phyloP scores from a whole-genome alignment of 2,888 invertebrate species.

The Blastobasis adustella region DNA sequence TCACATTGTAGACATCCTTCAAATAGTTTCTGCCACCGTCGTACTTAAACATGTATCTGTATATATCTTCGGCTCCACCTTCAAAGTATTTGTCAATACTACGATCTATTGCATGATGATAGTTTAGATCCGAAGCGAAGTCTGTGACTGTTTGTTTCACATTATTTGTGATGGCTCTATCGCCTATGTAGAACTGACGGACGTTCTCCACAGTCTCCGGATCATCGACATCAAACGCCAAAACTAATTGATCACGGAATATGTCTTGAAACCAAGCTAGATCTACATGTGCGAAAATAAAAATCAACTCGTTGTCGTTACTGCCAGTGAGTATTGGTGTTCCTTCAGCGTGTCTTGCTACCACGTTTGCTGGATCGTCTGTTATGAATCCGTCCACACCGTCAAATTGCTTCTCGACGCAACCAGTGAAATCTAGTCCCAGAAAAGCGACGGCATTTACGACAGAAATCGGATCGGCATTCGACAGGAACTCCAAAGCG shows the following conservation, averaged over 20 bases:
- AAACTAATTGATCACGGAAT: background rate
- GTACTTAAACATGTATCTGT: constrained; percentile 43
- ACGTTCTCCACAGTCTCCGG: constrained; percentile 20
- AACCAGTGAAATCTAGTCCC: background rate
- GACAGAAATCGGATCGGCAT: constrained; percentile 19
- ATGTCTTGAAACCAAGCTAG: background rate
- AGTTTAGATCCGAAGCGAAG: constrained; percentile 39
- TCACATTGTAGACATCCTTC: constrained; percentile 18
- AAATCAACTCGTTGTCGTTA: constrained; percentile 20
- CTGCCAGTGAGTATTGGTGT: constrained; percentile 28
- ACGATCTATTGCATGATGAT: constrained; percentile 32
- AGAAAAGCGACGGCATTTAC: constrained; percentile 17
- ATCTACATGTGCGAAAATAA: background rate
- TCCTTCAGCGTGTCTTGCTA: constrained; percentile 18
- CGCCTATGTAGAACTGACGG: constrained; percentile 38
- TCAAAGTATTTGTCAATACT: constrained; percentile 28
- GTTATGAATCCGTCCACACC: constrained; percentile 26
- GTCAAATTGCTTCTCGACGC: constrained; percentile 28
- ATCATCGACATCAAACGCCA: constrained; percentile 17
- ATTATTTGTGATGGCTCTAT: constrained; percentile 20
- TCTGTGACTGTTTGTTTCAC: constrained; percentile 22
- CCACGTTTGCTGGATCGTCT: constrained; percentile 17
- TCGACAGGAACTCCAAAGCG: constrained; percentile 27
- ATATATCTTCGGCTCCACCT: constrained; percentile 26
- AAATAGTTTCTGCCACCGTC: constrained; percentile 27